These are phyloP conservation scores for Ditula angustiorana DNA, from an alignment of 2,888 invertebrate genomes.

Conservation along the genomic window DNA sequence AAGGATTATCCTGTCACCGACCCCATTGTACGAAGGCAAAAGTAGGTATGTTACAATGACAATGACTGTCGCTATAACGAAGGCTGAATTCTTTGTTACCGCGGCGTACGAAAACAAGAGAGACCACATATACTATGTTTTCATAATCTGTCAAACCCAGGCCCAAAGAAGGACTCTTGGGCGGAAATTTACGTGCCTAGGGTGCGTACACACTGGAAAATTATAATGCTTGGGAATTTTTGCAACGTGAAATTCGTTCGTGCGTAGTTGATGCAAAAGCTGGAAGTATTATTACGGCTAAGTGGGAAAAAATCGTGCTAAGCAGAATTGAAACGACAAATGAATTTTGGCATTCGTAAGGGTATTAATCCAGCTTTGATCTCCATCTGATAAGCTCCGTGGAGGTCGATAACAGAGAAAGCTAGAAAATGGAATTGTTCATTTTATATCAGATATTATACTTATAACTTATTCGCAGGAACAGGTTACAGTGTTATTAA, in stretches of 20 bases:
- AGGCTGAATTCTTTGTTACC: not conserved
- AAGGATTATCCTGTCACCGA: not conserved
- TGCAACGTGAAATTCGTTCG: not conserved
- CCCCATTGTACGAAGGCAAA: not conserved
- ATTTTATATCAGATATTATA: too few relatives aligned
- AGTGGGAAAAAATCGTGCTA: too few relatives aligned
- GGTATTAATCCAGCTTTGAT: too few relatives aligned
- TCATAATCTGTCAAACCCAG: constrained; percentile 22
- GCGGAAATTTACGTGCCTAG: constrained; percentile 3
- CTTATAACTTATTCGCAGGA: too few relatives aligned
- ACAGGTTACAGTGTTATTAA: too few relatives aligned
- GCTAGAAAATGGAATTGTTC: too few relatives aligned
- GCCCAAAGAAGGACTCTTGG: constrained; percentile 1
- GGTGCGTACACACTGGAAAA: constrained; percentile 1
- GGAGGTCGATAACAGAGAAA: too few relatives aligned
- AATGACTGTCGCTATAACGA: not conserved
- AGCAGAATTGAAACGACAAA: too few relatives aligned
- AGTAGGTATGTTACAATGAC: not conserved
- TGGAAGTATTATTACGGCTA: too few relatives aligned
- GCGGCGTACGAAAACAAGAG: not conserved
- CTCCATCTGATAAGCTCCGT: too few relatives aligned
- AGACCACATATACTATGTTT: not conserved
- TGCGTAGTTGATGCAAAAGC: not conserved
- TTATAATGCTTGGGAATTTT: constrained; percentile 14
- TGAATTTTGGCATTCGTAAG: too few relatives aligned